Base-by-base conservation (phyloP, 2,888 invertebrate genomes). In the Adineta ricciae region DNA sequence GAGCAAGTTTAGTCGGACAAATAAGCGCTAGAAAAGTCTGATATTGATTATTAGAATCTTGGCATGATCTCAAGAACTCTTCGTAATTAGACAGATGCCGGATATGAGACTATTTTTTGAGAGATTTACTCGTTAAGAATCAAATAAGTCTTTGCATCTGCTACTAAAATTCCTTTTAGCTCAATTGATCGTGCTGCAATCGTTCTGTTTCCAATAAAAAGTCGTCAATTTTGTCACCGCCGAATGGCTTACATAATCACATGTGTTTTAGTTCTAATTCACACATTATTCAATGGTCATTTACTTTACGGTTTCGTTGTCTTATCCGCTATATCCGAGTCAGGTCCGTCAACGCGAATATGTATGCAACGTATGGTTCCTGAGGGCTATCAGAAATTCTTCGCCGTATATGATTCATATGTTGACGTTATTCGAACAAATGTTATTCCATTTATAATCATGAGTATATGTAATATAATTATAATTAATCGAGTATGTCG, bases 261-360 rank as follows among this genome's bases (percentile, higher is more conserved):
- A 78, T n/a, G 24, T 41, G 3, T 41, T 14, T 78, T 78, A n/a
- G 41, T 78, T 24, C n/a, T 78, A n/a, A 24, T 78, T 78, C 38
- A n/a, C n/a, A 41, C 78, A 78, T n/a, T 78, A 78, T 41, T 78
- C 24, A 78, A 78, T 78, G n/a, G 38, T 41, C 78, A 78, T 78
- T 78, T 78, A 14, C 14, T 78, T 24, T 78, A n/a, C n/a, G 78
- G 78, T 78, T 78, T 78, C n/a, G 78, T 41, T 78, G 14, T 78
- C 9, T 64, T 64, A 36, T 36, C 32, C 1, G 64, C 64, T 27
- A 64, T 1, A 19, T 24, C 38, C 24, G 14, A 4, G 11, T 41
- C 41, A 32, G 24, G 2, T 9, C 21, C 78, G 5, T 1, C 21
- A 1, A 24, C 41, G 3, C 78, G 41, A n/a, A 24, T 41, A 41